Evolutionary conservation across 2,113 vertebrate genomes (phyloP).

Genomic region (Irena cyanogastra): DNA sequence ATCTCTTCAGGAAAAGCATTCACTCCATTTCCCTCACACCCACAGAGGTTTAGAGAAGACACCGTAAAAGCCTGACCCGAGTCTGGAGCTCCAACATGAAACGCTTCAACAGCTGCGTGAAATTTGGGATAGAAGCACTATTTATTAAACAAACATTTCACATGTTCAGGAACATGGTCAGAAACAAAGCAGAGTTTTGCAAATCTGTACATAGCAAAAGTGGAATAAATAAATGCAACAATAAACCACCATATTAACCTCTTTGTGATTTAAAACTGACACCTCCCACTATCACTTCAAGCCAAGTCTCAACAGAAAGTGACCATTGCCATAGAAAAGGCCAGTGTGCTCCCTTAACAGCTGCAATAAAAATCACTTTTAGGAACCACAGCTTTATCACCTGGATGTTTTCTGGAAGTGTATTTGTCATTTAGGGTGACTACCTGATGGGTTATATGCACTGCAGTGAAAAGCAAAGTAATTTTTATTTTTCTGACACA

Average conservation of each 20-base stretch:
- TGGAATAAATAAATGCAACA: neutral
- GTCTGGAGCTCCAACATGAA: neutral
- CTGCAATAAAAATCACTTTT: neutral
- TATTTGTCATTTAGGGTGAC: neutral
- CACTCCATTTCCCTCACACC: neutral
- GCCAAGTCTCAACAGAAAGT: neutral
- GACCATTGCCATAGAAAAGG: neutral
- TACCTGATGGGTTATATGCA: neutral
- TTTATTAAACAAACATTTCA: neutral
- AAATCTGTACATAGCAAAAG: neutral
- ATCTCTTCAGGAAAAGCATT: neutral
- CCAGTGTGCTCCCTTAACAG: neutral
- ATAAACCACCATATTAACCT: neutral
- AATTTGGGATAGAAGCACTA: neutral
- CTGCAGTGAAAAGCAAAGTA: neutral
- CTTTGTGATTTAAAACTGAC: neutral
- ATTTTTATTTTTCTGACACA: neutral
- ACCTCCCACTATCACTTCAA: neutral
- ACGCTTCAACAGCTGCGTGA: rapidly evolving
- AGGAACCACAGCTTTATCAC: neutral
- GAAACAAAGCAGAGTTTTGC: neutral
- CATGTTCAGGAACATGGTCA: neutral
- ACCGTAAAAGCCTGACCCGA: neutral
- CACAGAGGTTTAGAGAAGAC: neutral
- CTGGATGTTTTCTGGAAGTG: neutral